phyloP scores from a whole-genome alignment of 2,888 invertebrate genomes.

The Frankliniella intonsa region DNA sequence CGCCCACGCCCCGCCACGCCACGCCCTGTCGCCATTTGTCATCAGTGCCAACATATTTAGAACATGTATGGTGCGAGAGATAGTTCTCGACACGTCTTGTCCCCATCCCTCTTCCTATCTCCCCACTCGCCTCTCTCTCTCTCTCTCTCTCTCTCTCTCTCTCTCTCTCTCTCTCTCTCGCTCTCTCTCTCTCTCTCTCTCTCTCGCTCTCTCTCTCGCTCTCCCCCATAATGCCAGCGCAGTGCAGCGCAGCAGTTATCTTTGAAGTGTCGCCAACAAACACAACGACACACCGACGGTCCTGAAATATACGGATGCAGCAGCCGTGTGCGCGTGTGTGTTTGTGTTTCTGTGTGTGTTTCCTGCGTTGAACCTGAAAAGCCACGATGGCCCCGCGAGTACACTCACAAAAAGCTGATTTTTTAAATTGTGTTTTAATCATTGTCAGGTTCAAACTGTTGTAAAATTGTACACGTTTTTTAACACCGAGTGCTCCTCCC shows the following conservation, averaged over 20 bases:
- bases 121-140: neutral
- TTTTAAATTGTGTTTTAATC: no score
- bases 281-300: neutral
- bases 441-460: no score
- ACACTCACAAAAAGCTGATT: no score
- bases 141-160: neutral
- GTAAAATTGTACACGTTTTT: no score
- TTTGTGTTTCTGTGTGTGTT: no score
- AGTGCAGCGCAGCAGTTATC: neutral
- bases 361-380: no score
- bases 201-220: neutral
- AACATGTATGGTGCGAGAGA: conserved; percentile 13
- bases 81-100: neutral
- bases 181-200: conserved; percentile 1
- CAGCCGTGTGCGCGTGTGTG: neutral
- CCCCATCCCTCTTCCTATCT: neutral
- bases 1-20: neutral
- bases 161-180: neutral
- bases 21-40: conserved; percentile 8
- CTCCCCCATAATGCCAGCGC: neutral
- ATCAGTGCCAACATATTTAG: conserved; percentile 26
- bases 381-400: no score
- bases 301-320: conserved; percentile 8
- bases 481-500: neutral
- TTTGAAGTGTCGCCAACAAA: conserved; percentile 26